Conservation (phyloP, 2,888 invertebrate species). For the Luffia ferchaultella region DNA sequence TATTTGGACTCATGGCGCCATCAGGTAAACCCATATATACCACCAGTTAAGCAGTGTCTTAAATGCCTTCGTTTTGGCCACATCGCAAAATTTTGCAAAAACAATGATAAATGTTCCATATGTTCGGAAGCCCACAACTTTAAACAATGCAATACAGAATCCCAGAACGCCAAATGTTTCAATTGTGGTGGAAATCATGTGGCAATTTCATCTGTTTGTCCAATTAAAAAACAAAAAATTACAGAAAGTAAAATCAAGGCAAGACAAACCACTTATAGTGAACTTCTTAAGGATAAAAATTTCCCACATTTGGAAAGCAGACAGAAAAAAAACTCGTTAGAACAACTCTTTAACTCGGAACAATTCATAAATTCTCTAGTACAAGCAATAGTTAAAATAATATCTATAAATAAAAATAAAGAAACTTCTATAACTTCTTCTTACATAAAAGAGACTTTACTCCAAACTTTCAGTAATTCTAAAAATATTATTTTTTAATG, state of each 20-base stretch:
- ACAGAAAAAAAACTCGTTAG: too few species aligned
- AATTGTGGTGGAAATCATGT: conserved; percentile 1
- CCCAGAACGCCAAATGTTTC: not conserved
- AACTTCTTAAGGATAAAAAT: too few species aligned
- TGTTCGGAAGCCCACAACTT: conserved; percentile 1
- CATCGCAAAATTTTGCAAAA: not conserved
- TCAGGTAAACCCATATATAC: not conserved
- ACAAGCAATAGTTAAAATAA: too few species aligned
- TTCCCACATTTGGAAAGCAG: too few species aligned
- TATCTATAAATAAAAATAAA: not conserved
- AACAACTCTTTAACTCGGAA: too few species aligned
- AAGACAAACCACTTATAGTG: too few species aligned
- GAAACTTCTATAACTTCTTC: not conserved
- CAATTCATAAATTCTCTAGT: too few species aligned
- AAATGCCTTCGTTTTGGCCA: not conserved
- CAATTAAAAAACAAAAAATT: conserved; percentile 1
- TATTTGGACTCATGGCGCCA: not conserved
- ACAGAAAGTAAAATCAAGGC: too few species aligned
- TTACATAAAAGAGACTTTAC: not conserved
- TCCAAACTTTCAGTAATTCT: too few species aligned
- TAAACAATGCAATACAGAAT: not conserved
- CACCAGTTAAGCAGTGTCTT: not conserved
- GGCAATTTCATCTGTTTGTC: not conserved
- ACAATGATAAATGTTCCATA: too few species aligned
- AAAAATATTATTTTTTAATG: too few species aligned